Evolutionary conservation across 1,140 invertebrate genomes (phyloP).

Genomic region (Drosophila athabasca): DNA sequence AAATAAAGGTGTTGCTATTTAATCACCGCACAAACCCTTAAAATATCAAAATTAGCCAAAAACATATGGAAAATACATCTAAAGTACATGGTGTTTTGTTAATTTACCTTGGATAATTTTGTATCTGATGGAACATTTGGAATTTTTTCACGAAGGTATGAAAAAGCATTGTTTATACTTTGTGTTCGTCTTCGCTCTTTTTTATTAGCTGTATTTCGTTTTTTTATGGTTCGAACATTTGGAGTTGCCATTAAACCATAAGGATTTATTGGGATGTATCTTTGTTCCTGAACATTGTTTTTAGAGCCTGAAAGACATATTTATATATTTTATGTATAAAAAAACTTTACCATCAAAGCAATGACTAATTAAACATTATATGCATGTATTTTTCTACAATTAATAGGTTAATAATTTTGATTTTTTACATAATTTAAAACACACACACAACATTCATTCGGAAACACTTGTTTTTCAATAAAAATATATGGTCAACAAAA

Average conservation of each 20-base stretch:
- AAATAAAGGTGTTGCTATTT: too few relatives aligned
- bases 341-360: too few relatives aligned
- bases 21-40: too few relatives aligned
- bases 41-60: too few relatives aligned
- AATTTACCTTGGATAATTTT: constrained; percentile 92
- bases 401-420: too few relatives aligned
- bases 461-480: too few relatives aligned
- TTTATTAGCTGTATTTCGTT: constrained; percentile 94
- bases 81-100: background rate
- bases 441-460: too few relatives aligned
- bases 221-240: constrained; percentile 87
- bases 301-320: constrained; percentile 50
- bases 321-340: background rate
- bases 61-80: too few relatives aligned
- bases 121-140: constrained; percentile 98
- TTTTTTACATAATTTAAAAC: too few relatives aligned
- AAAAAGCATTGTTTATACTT: constrained; percentile 97
- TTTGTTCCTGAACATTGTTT: constrained; percentile 35
- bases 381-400: too few relatives aligned
- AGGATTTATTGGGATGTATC: constrained; percentile 44
- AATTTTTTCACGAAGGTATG: constrained; percentile 95
- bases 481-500: too few relatives aligned
- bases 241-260: constrained; percentile 55
- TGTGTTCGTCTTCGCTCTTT: constrained; percentile 96
- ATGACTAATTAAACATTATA: too few relatives aligned